These are phyloP conservation scores for Drosophila tsacasi DNA, from an alignment of 1,140 invertebrate genomes.

Conservation along the genomic window DNA sequence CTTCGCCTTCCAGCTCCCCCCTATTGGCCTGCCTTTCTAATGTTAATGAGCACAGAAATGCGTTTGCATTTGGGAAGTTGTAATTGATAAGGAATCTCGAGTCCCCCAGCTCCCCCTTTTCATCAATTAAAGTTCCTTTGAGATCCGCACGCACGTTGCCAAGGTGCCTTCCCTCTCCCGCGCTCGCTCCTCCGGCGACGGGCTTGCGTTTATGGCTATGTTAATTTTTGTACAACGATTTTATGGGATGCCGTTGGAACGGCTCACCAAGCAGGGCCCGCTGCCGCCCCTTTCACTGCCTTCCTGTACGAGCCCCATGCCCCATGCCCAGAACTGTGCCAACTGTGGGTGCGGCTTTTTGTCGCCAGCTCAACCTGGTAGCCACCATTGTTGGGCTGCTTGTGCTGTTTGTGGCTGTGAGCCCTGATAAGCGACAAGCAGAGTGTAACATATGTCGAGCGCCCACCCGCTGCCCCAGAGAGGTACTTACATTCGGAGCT, in stretches of 20 bases:
- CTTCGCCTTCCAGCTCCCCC: constrained; percentile 6
- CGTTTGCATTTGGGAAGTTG: constrained; percentile 35
- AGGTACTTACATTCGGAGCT: constrained; percentile 39
- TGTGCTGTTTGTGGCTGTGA: constrained; percentile 47
- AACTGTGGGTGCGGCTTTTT: constrained; percentile 58
- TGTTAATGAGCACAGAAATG: constrained; percentile 45
- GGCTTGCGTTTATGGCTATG: constrained; percentile 72
- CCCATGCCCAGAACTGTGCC: constrained; percentile 58
- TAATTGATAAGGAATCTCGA: constrained; percentile 43
- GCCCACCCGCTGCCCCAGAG: constrained; percentile 18
- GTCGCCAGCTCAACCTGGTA: constrained; percentile 37
- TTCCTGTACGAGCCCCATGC: constrained; percentile 9
- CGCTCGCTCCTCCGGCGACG: neutral
- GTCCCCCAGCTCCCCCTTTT: constrained; percentile 2
- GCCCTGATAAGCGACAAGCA: constrained; percentile 43
- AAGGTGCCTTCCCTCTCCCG: constrained; percentile 5
- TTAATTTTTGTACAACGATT: constrained; percentile 74
- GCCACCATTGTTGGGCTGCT: constrained; percentile 28
- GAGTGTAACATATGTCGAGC: constrained; percentile 68
- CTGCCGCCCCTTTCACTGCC: neutral
- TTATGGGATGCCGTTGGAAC: constrained; percentile 69
- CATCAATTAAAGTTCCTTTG: constrained; percentile 43
- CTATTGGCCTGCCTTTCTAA: constrained; percentile 25
- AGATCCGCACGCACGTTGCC: constrained; percentile 21
- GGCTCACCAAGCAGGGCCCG: constrained; percentile 16